A percentile compares a stretch with the other conserved stretches of the same genome.
These are phyloP conservation scores for Polydrusus tereticollis DNA, from an alignment of 2,888 invertebrate genomes.

Conservation along the genomic window DNA sequence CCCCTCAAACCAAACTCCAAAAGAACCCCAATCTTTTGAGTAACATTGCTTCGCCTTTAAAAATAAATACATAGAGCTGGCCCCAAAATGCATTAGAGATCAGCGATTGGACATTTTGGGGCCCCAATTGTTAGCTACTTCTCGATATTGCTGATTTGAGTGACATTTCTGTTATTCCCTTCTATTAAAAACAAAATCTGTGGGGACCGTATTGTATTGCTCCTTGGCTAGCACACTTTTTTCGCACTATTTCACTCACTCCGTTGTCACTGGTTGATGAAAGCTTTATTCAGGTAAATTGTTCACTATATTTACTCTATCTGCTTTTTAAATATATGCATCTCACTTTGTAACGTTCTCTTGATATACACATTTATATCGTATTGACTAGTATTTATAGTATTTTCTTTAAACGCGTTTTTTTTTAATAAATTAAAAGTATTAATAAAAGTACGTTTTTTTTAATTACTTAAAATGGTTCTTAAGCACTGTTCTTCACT, in stretches of 20 bases:
- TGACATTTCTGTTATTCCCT: slow-evolving; percentile 10
- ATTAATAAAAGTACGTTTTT: slow-evolving; percentile 25
- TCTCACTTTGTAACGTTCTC: slow-evolving; percentile 7
- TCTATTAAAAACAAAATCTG: not conserved
- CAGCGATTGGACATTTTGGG: slow-evolving; percentile 46
- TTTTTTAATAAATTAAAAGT: slow-evolving; percentile 23
- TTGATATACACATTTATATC: slow-evolving; percentile 31
- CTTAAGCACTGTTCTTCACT: slow-evolving; percentile 41
- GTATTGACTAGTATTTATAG: slow-evolving; percentile 46
- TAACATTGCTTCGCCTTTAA: not conserved
- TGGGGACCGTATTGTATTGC: not conserved
- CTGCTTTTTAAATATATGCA: slow-evolving; percentile 18
- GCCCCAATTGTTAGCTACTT: slow-evolving; percentile 54
- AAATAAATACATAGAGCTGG: slow-evolving; percentile 33
- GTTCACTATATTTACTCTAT: not conserved
- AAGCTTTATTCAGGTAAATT: not conserved
- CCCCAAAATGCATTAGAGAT: slow-evolving; percentile 49
- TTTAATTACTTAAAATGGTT: slow-evolving; percentile 29
- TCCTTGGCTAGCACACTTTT: slow-evolving; percentile 21
- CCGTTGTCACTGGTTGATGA: not conserved
- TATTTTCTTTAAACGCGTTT: slow-evolving; percentile 15
- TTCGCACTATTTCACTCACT: slow-evolving; percentile 23
- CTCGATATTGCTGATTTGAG: slow-evolving; percentile 51
- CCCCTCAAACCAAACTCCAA: not conserved
- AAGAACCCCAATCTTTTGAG: not conserved